phyloP scores from a whole-genome alignment of 2,113 vertebrate species.

The Myotis yumanensis region DNA sequence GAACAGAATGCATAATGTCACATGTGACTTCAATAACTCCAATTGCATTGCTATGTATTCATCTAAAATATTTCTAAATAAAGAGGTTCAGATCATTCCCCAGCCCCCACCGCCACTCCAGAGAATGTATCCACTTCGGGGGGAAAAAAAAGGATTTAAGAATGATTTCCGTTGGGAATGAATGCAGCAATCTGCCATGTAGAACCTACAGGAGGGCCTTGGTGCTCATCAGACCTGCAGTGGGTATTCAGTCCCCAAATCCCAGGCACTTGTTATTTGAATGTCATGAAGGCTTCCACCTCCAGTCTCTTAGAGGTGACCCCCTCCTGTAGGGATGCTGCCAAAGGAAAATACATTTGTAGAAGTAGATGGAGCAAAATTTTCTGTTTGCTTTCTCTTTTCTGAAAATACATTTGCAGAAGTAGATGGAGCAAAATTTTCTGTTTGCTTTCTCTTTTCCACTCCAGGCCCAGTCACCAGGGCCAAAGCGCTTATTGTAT shows the following conservation, averaged over 20 bases:
- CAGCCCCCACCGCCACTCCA: neutral
- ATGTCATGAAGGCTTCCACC: neutral
- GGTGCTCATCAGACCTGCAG: neutral
- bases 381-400: neutral
- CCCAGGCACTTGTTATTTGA: neutral
- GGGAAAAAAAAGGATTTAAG: neutral
- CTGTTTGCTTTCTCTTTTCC: neutral
- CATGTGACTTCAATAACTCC: neutral
- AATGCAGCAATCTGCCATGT: neutral
- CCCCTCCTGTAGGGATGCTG: neutral
- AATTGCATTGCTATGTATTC: neutral
- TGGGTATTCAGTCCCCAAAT: neutral
- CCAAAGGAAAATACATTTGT: neutral
- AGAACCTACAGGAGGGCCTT: neutral
- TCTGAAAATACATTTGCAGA: neutral
- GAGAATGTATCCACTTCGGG: neutral
- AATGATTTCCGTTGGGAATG: neutral
- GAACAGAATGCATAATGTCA: neutral
- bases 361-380: neutral
- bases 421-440: neutral
- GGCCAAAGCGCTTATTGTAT: neutral
- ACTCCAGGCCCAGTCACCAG: neutral
- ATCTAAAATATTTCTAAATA: constrained; percentile 12
- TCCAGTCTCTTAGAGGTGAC: neutral
- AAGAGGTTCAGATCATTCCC: neutral